Evolutionary conservation across 2,113 vertebrate genomes (phyloP).

Genomic region (Hippocampus comes): DNA sequence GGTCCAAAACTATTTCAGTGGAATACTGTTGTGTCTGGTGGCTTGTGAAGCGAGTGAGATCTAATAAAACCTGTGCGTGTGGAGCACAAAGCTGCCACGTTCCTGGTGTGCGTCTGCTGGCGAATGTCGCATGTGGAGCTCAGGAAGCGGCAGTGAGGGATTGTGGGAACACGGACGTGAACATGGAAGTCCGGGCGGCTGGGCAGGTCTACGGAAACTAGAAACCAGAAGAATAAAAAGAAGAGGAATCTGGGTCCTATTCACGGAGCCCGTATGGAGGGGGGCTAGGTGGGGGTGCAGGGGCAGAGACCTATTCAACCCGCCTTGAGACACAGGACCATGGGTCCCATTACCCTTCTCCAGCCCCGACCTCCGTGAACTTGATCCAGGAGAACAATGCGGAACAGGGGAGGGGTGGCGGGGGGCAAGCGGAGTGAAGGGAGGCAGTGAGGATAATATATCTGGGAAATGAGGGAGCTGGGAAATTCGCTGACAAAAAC

Average conservation of each 20-base stretch:
- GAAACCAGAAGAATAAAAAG: conserved; percentile 73
- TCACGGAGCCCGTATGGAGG: conserved; percentile 52
- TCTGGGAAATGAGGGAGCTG: conserved; percentile 54
- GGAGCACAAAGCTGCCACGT: not conserved
- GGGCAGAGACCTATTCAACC: conserved; percentile 65
- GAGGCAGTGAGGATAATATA: conserved; percentile 51
- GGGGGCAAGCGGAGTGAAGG: not conserved
- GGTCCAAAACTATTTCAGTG: conserved; percentile 3
- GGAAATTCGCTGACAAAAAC: conserved; percentile 39
- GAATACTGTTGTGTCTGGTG: conserved; percentile 1
- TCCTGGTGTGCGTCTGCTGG: not conserved
- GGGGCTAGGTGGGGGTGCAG: conserved; percentile 49
- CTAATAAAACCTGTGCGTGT: conserved; percentile 34
- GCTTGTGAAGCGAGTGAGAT: conserved; percentile 4
- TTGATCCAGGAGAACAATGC: conserved; percentile 59
- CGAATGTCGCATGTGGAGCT: conserved; percentile 7
- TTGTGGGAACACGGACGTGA: conserved; percentile 50
- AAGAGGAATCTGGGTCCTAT: conserved; percentile 60
- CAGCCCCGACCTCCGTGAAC: conserved; percentile 50
- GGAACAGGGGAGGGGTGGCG: conserved; percentile 9
- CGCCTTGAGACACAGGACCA: conserved; percentile 53
- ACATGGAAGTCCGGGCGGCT: conserved; percentile 63
- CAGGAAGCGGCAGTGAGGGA: conserved; percentile 7
- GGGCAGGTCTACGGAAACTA: conserved; percentile 73
- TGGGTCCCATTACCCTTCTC: conserved; percentile 67